These are phyloP conservation scores for Abrostola tripartita DNA, from an alignment of 2,888 invertebrate genomes.

Conservation along the genomic window DNA sequence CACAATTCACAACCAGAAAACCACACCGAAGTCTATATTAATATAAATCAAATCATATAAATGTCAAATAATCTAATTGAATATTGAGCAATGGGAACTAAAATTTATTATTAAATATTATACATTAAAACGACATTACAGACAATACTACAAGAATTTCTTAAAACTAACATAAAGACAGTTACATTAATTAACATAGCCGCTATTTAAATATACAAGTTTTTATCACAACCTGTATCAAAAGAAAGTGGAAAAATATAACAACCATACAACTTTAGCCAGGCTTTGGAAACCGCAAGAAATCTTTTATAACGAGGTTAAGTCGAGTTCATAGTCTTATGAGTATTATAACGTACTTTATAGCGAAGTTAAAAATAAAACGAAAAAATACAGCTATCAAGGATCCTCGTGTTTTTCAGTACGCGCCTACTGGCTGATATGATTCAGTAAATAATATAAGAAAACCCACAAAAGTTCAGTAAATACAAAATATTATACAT, in stretches of 20 bases:
- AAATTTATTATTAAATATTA: slow-evolving; percentile 11
- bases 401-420: background rate
- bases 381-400: background rate
- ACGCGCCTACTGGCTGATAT: no score
- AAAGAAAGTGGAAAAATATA: background rate
- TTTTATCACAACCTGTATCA: slow-evolving; percentile 14
- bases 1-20: slow-evolving; percentile 38
- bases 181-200: background rate
- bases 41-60: slow-evolving; percentile 21
- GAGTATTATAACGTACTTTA: background rate
- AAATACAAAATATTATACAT: no score
- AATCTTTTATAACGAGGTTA: slow-evolving; percentile 14
- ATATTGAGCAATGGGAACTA: slow-evolving; percentile 45
- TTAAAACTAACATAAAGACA: slow-evolving; percentile 2
- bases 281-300: slow-evolving; percentile 12
- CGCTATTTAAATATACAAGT: slow-evolving; percentile 11
- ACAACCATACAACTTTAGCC: background rate
- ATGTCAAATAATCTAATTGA: slow-evolving; percentile 13
- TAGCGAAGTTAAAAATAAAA: background rate
- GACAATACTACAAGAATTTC: slow-evolving; percentile 4
- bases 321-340: slow-evolving; percentile 3
- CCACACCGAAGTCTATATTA: slow-evolving; percentile 28
- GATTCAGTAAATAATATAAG: no score
- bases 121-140: background rate
- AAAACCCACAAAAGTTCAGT: no score